A percentile compares a stretch with the other conserved stretches of the same genome.
Evolutionary conservation across 1,140 invertebrate species (phyloP).

Genomic region (Prorops nasuta): DNA sequence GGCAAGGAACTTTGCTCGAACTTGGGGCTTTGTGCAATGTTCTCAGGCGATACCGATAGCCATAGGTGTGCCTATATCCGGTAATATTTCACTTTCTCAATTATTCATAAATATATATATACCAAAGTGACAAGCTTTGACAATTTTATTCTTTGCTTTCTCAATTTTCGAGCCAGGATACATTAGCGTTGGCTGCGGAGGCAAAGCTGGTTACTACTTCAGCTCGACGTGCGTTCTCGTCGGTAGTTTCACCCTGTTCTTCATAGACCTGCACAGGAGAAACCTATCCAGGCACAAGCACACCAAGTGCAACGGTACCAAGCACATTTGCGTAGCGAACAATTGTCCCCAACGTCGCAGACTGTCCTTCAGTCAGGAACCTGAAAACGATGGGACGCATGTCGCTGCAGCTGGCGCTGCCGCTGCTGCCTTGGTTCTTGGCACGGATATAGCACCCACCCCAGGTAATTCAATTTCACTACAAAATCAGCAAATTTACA

Average conservation of each 20-base stretch:
- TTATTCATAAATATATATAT: neutral
- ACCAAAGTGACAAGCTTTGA: neutral
- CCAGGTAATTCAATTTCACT: slow-evolving; percentile 30
- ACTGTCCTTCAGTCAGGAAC: slow-evolving; percentile 62
- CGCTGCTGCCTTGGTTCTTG: slow-evolving; percentile 50
- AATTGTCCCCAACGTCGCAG: slow-evolving; percentile 60
- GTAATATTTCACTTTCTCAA: slow-evolving; percentile 50
- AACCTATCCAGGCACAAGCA: slow-evolving; percentile 69
- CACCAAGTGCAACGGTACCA: slow-evolving; percentile 60
- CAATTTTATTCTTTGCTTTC: slow-evolving; percentile 5
- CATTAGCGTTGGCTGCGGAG: slow-evolving; percentile 72
- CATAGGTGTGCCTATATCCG: slow-evolving; percentile 81
- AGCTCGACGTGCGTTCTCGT: slow-evolving; percentile 75
- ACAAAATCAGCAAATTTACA: too few species aligned
- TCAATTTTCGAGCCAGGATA: slow-evolving; percentile 65
- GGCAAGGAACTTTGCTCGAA: slow-evolving; percentile 80
- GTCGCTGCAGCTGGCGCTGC: slow-evolving; percentile 47
- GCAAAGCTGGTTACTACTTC: slow-evolving; percentile 79
- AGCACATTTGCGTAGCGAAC: slow-evolving; percentile 60
- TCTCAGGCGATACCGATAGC: slow-evolving; percentile 83
- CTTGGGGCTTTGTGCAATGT: slow-evolving; percentile 89
- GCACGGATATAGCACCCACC: slow-evolving; percentile 37
- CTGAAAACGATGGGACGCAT: slow-evolving; percentile 55
- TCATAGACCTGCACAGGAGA: slow-evolving; percentile 75
- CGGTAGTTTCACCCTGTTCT: slow-evolving; percentile 74